Percentiles rank a stretch among this genome's conserved stretches.
Conservation (phyloP, 2,888 invertebrate species). For the Pristionchus arcanus region DNA sequence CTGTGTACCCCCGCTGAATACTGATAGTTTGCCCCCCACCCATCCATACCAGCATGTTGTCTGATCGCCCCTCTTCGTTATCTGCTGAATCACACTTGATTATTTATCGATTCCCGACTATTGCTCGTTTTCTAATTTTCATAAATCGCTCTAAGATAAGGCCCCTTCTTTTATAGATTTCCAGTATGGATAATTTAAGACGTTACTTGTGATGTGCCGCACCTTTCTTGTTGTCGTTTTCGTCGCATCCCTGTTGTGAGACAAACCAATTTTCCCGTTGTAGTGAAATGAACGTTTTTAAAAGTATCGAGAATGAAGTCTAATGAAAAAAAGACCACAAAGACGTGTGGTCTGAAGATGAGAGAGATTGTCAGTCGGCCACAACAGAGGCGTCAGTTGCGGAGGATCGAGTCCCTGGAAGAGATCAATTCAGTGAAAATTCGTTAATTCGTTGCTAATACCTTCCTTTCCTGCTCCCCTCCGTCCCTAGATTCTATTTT, state of each 20-base stretch:
- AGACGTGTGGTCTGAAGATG: no score
- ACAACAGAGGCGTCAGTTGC: no score
- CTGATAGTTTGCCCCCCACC: not conserved
- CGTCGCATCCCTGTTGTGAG: not conserved
- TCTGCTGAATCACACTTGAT: slow-evolving; percentile 19
- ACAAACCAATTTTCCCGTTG: slow-evolving; percentile 9
- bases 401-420: no score
- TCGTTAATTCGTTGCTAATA: no score
- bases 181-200: slow-evolving; percentile 29
- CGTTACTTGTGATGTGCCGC: slow-evolving; percentile 26
- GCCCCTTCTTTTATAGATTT: slow-evolving; percentile 4
- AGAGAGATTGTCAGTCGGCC: no score
- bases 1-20: slow-evolving; percentile 21
- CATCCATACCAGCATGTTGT: not conserved
- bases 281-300: slow-evolving; percentile 23
- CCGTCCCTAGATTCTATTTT: no score
- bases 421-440: no score
- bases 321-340: no score
- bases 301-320: not conserved
- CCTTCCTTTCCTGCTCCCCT: no score
- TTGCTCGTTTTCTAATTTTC: not conserved
- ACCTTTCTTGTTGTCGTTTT: slow-evolving; percentile 16
- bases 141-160: not conserved
- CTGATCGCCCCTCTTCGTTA: not conserved
- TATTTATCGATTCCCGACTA: not conserved